Evolutionary conservation across 2,113 vertebrate genomes (phyloP).

Genomic region (Zosterops lateralis): DNA sequence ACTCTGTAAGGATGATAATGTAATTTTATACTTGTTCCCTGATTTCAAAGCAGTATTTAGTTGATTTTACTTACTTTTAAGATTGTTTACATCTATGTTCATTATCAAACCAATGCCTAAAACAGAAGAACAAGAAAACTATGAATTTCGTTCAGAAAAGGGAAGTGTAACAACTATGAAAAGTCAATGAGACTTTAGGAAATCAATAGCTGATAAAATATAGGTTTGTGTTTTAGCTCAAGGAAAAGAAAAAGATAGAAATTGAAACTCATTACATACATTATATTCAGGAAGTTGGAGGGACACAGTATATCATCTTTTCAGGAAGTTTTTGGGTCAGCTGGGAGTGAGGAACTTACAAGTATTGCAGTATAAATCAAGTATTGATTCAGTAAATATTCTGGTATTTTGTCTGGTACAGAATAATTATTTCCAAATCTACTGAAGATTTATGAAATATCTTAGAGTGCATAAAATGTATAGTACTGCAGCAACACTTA

Average conservation of each 20-base stretch:
- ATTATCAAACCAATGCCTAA: neutral
- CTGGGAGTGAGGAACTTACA: neutral
- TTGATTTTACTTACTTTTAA: neutral
- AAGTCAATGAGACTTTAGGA: neutral
- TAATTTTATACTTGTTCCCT: neutral
- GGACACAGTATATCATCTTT: neutral
- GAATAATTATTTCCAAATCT: neutral
- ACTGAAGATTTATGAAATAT: neutral
- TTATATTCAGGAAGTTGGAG: neutral
- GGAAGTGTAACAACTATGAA: neutral
- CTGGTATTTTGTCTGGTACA: neutral
- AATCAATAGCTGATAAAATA: neutral
- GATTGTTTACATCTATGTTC: neutral
- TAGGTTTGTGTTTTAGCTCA: neutral
- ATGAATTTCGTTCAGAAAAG: neutral
- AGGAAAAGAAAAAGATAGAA: neutral
- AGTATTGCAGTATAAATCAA: neutral
- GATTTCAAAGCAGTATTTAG: neutral
- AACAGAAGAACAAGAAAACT: neutral
- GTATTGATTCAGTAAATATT: neutral
- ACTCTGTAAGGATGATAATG: neutral
- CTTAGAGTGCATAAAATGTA: neutral
- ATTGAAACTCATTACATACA: neutral
- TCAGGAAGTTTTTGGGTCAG: neutral
- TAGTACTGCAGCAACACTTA: neutral